Base-by-base conservation (phyloP, 2,888 invertebrate genomes). In the Drosophila lacicola region DNA sequence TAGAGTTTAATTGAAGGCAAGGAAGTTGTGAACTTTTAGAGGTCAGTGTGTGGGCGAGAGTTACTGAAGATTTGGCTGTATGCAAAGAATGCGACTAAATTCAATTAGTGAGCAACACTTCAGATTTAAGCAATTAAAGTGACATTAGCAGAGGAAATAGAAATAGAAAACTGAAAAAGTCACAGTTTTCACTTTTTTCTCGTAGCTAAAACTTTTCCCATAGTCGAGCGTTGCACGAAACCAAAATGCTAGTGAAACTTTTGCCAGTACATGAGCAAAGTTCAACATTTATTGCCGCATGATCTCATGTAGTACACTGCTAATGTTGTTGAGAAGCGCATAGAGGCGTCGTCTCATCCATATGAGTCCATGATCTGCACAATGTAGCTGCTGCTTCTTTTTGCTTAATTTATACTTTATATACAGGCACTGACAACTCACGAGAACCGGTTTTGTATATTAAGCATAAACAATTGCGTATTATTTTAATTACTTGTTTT, bases 401-500 rank as follows among this genome's bases (percentile, higher is more conserved):
- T 33, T 9, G n/a, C 17, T 46, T 45, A n/a, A 44, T 41, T 41
- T 10, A 63, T 55, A 67, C 36, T 51, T 44, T 58, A 63, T 34
- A 36, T 8, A 44, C 44, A 45, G 41, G 41, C 39, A 47, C 49
- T 33, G 37, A 51, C 42, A 41, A 25, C 46, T 46, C 47, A 37
- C 34, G 47, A 46, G 71, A 58, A 55, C 62, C 54, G 55, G 44
- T 70, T 71, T 78, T 49, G 47, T 74, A 55, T 69, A 69, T 66
- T 50, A 51, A 56, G 70, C 62, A 74, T 74, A 63, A 69, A 87
- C 79, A 87, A 83, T 87, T 83, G 82, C 88, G 82, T 78, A 81
- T 84, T 87, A 81, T 81, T 82, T 84, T 68, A 84, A 84, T 84
- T 84, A 83, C 70, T 63, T 44, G 14, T 65, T 42, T 14, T 60